Evolutionary conservation across 2,113 vertebrate genomes (phyloP).

Genomic region (Catharus minimus): DNA sequence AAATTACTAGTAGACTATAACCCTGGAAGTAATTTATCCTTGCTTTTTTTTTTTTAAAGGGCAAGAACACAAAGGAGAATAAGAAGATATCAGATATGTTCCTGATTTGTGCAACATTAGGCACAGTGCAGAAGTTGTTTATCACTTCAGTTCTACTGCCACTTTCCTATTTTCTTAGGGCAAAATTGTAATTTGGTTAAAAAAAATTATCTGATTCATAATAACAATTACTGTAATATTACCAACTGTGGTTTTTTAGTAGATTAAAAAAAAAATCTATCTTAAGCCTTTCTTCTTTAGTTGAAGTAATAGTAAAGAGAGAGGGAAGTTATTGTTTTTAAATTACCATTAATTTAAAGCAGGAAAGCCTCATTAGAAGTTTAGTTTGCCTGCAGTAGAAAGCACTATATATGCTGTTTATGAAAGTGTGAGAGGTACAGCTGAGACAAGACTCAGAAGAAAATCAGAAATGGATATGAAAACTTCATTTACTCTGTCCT

Average conservation of each 20-base stretch:
- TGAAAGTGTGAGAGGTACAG: background rate
- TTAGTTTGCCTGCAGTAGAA: background rate
- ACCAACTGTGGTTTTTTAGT: background rate
- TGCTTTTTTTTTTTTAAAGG: background rate
- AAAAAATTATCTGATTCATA: background rate
- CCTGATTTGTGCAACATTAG: background rate
- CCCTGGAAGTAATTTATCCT: background rate
- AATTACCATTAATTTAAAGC: background rate
- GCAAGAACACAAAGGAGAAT: background rate
- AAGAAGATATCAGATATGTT: background rate
- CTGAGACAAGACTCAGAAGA: background rate
- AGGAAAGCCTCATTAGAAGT: constrained; percentile 4
- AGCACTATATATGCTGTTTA: background rate
- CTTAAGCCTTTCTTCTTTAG: background rate
- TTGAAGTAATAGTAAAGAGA: background rate
- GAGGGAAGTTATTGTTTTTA: background rate
- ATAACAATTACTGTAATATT: background rate
- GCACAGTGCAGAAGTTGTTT: background rate
- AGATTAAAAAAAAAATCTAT: background rate
- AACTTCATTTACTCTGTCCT: background rate
- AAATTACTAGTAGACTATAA: background rate
- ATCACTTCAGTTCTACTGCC: background rate
- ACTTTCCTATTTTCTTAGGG: constrained; percentile 3
- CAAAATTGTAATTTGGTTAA: background rate
- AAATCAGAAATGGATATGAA: constrained; percentile 2